Evolutionary conservation across 2,888 invertebrate species (phyloP).

Genomic region (Junonia oenone): DNA sequence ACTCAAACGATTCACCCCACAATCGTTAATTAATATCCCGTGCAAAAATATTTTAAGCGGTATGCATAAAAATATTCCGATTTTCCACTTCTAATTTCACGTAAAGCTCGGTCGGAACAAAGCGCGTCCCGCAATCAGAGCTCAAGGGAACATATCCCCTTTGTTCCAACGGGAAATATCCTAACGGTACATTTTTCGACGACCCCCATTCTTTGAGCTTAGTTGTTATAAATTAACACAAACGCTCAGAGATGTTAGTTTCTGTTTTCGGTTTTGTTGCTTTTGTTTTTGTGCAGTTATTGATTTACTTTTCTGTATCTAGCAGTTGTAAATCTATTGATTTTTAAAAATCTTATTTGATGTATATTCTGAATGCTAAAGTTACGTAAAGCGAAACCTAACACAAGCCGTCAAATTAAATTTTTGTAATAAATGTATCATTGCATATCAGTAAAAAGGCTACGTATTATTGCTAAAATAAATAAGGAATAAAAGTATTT

Average conservation of each 20-base stretch:
- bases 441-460: too few relatives aligned
- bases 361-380: too few relatives aligned
- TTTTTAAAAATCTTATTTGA: too few relatives aligned
- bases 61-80: conserved; percentile 3
- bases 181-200: not conserved
- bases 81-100: conserved; percentile 6
- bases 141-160: conserved; percentile 11
- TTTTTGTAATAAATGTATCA: too few relatives aligned
- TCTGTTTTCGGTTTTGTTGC: too few relatives aligned
- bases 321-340: too few relatives aligned
- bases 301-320: too few relatives aligned
- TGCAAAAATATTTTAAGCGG: conserved; percentile 8
- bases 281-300: too few relatives aligned
- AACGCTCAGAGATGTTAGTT: not conserved
- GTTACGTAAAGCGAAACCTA: too few relatives aligned
- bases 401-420: too few relatives aligned
- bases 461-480: too few relatives aligned
- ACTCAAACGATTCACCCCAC: not conserved
- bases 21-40: not conserved
- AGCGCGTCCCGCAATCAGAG: conserved; percentile 6
- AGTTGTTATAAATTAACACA: not conserved
- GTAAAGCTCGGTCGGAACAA: conserved; percentile 1
- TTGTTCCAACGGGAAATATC: conserved; percentile 2
- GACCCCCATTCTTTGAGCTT: not conserved
- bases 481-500: too few relatives aligned